Percentiles rank a stretch among this genome's conserved stretches.
phyloP scores from a whole-genome alignment of 2,888 invertebrate species.

The Chloroclysta siterata region DNA sequence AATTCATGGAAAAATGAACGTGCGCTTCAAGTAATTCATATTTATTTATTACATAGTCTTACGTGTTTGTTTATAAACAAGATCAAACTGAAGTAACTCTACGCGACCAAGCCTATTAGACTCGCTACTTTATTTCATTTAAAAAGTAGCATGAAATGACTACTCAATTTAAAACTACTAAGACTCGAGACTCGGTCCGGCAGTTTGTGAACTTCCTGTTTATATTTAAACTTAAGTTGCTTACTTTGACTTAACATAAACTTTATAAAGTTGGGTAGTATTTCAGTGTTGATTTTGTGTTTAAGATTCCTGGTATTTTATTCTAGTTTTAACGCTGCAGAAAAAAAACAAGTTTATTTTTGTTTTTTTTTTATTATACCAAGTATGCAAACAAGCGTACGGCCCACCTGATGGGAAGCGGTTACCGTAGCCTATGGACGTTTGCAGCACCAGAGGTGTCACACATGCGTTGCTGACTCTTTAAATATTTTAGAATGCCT shows the following conservation, averaged over 20 bases:
- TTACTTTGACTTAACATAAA: constrained; percentile 23
- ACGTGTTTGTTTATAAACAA: too few species aligned
- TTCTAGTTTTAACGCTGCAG: neutral
- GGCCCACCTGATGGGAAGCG: too few species aligned
- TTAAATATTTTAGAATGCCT: too few species aligned
- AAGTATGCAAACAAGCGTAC: too few species aligned
- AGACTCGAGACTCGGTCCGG: constrained; percentile 14
- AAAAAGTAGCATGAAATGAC: constrained; percentile 3
- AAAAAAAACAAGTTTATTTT: neutral
- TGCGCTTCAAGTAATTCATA: too few species aligned
- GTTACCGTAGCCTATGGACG: too few species aligned
- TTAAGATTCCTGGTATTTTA: constrained; percentile 1
- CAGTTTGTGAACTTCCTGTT: constrained; percentile 24
- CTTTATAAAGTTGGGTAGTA: constrained; percentile 17
- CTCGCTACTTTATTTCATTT: neutral
- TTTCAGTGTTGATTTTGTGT: constrained; percentile 21
- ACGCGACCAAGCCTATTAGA: neutral
- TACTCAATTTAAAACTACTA: constrained; percentile 22
- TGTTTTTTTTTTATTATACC: too few species aligned
- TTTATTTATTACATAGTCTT: too few species aligned
- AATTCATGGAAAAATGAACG: too few species aligned
- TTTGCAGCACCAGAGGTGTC: too few species aligned
- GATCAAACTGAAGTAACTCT: too few species aligned
- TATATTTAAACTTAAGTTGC: constrained; percentile 26
- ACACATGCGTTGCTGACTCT: too few species aligned